Evolutionary conservation across 1,140 invertebrate genomes (phyloP).

Genomic region (Bombus cullumanus): DNA sequence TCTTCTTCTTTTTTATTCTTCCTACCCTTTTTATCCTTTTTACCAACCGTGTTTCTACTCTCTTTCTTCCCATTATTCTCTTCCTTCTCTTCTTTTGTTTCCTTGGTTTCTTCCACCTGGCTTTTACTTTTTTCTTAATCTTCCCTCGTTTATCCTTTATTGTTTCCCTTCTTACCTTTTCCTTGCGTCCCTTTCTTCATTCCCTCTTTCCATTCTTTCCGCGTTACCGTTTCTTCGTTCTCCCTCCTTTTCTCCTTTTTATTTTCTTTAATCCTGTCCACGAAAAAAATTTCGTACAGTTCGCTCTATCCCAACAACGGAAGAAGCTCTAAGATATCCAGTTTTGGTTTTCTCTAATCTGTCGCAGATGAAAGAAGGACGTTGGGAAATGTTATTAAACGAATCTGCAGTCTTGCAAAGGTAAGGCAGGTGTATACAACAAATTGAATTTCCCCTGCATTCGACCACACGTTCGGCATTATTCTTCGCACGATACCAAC

Average conservation of each 20-base stretch:
- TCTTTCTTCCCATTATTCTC: neutral
- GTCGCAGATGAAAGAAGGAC: neutral
- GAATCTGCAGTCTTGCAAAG: neutral
- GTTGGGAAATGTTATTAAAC: neutral
- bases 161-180: neutral
- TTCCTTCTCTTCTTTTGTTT: neutral
- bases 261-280: neutral
- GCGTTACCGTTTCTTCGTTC: neutral
- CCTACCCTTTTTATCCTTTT: neutral
- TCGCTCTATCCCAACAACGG: neutral
- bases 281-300: neutral
- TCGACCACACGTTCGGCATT: slow-evolving; percentile 1
- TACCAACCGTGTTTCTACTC: neutral
- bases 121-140: too few species aligned
- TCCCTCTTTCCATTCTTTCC: neutral
- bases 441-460: neutral
- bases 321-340: neutral
- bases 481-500: neutral
- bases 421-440: neutral
- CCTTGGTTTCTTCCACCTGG: neutral
- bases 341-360: neutral
- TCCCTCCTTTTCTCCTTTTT: neutral
- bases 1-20: neutral
- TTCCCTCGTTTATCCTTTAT: too few species aligned
- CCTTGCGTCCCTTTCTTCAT: neutral